Evolutionary conservation across 2,797 vertebrate species (phyloP).

Genomic region (Fratercula arctica): DNA sequence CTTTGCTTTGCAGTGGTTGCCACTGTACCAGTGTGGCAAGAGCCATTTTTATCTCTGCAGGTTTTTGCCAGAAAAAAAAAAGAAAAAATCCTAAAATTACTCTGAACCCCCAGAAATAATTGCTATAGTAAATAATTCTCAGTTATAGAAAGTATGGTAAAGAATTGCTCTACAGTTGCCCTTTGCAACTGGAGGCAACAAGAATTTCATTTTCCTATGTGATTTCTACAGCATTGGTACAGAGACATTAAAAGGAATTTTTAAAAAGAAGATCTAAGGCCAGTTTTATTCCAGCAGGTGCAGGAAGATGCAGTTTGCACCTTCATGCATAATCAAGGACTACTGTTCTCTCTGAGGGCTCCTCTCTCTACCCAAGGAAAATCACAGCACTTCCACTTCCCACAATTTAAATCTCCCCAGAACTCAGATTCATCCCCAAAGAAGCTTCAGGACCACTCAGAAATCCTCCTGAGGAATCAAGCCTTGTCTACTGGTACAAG

Average conservation of each 20-base stretch:
- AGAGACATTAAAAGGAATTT: neutral
- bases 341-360: neutral
- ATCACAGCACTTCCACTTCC: neutral
- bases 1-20: slow-evolving; percentile 32
- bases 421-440: neutral
- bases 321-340: neutral
- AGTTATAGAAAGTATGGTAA: neutral
- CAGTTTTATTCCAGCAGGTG: neutral
- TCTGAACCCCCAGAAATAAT: slow-evolving; percentile 28
- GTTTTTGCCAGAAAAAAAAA: neutral
- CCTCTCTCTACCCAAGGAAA: neutral
- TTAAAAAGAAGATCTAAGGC: neutral
- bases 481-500: neutral
- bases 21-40: slow-evolving; percentile 1
- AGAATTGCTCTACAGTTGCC: neutral
- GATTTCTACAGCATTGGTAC: neutral
- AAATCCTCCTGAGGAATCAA: neutral
- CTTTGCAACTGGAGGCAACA: neutral
- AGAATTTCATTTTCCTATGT: neutral
- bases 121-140: slow-evolving; percentile 1
- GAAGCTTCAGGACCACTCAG: neutral
- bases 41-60: slow-evolving; percentile 8
- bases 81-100: neutral
- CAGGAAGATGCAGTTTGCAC: neutral
- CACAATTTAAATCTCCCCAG: neutral